These are phyloP conservation scores for Vanessa tameamea DNA, from an alignment of 1,140 invertebrate species.

Conservation along the genomic window DNA sequence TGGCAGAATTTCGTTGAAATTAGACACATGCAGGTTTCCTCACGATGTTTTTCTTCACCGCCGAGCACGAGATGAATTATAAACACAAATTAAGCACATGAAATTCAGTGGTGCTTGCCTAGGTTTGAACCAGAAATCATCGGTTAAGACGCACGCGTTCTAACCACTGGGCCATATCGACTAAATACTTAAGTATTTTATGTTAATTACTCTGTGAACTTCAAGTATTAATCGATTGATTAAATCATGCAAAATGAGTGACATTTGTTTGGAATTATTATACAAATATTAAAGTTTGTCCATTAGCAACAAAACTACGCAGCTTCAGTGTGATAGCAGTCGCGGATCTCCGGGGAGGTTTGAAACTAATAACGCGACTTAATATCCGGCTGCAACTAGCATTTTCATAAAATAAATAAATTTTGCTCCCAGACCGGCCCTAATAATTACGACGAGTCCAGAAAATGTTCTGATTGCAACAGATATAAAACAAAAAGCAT, in stretches of 20 bases:
- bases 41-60: no score
- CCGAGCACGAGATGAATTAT: no score
- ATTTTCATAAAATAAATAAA: slow-evolving; percentile 37
- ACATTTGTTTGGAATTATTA: neutral
- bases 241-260: neutral
- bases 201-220: no score
- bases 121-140: no score
- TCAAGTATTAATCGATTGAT: neutral
- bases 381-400: slow-evolving; percentile 34
- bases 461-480: slow-evolving; percentile 27
- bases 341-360: slow-evolving; percentile 27
- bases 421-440: slow-evolving; percentile 11
- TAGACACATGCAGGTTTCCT: no score
- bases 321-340: slow-evolving; percentile 25
- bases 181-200: no score
- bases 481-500: neutral
- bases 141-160: no score
- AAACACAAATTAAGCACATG: no score
- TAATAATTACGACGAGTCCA: slow-evolving; percentile 17
- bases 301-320: slow-evolving; percentile 27
- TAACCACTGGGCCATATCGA: no score
- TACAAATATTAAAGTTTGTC: slow-evolving; percentile 15
- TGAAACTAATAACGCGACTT: slow-evolving; percentile 40
- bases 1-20: no score
- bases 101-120: no score